Conservation (phyloP, 2,113 vertebrate genomes). For the Chlamydotis undulata region DNA sequence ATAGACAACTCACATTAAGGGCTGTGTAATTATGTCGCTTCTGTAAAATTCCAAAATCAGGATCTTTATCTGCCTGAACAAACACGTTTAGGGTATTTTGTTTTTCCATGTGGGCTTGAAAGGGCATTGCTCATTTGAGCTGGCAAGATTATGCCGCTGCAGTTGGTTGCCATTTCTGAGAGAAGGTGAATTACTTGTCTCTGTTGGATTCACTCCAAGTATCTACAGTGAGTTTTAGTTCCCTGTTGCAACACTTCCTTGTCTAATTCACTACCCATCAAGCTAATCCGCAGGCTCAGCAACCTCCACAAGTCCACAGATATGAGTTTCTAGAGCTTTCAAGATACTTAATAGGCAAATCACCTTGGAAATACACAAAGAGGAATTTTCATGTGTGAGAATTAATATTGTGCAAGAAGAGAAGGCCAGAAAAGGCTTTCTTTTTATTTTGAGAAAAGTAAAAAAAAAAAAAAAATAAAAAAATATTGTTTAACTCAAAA, state of each 20-base stretch:
- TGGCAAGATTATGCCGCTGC: neutral
- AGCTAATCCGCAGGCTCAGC: neutral
- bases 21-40: neutral
- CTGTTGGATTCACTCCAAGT: neutral
- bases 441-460: neutral
- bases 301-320: neutral
- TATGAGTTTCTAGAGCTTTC: neutral
- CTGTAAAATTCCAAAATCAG: slow-evolving; percentile 1
- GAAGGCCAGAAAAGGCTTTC: neutral
- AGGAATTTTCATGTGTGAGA: neutral
- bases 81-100: neutral
- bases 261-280: neutral
- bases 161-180: neutral
- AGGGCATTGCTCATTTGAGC: neutral
- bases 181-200: neutral
- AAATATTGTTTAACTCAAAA: neutral
- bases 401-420: neutral
- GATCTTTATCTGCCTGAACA: slow-evolving; percentile 32
- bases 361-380: neutral
- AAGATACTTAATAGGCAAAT: neutral
- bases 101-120: neutral
- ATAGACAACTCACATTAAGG: neutral
- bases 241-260: neutral
- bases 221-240: slow-evolving; percentile 15
- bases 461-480: neutral